phyloP scores from a whole-genome alignment of 2,113 vertebrate genomes.

The Crotophaga sulcirostris region DNA sequence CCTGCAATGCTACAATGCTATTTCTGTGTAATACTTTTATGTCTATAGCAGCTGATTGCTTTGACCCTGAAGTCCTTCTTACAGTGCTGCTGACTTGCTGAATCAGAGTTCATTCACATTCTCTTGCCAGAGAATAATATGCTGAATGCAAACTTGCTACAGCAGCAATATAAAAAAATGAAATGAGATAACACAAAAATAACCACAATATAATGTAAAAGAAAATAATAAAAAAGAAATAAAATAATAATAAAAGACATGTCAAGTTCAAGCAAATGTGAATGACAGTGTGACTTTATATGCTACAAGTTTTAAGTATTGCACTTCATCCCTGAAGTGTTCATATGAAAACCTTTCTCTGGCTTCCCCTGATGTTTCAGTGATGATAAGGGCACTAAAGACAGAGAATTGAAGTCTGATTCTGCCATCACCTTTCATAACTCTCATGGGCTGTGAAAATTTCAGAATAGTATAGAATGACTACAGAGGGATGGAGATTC shows the following conservation, averaged over 20 bases:
- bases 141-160: not conserved
- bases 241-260: not conserved
- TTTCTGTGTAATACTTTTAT: constrained; percentile 42
- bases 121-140: not conserved
- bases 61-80: constrained; percentile 58
- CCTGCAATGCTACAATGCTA: constrained; percentile 14
- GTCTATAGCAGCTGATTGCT: constrained; percentile 30
- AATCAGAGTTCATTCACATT: constrained; percentile 35
- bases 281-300: not conserved
- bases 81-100: constrained; percentile 35
- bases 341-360: not conserved
- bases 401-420: not conserved
- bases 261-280: not conserved
- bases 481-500: not conserved
- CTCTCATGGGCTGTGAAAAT: not conserved
- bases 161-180: not conserved
- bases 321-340: not conserved
- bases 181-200: not conserved
- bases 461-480: not conserved
- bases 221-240: not conserved
- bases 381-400: not conserved
- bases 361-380: not conserved
- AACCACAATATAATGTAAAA: not conserved
- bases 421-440: not conserved
- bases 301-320: not conserved